These are phyloP conservation scores for Camelus dromedarius DNA, from an alignment of 2,113 vertebrate genomes.

Conservation along the genomic window DNA sequence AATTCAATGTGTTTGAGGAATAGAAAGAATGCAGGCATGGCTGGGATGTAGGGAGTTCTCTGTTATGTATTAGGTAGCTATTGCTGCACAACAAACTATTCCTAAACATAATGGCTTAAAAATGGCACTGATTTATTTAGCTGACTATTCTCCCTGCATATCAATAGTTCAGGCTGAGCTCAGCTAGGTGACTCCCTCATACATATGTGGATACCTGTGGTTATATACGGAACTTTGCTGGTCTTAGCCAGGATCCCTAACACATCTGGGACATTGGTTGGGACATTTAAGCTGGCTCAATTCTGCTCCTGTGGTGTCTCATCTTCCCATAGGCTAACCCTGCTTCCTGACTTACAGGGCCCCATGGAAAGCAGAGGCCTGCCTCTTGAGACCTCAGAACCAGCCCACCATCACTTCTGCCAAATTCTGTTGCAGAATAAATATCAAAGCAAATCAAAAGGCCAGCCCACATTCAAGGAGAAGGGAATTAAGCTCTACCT, in stretches of 20 bases:
- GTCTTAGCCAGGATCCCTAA: neutral
- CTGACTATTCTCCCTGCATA: neutral
- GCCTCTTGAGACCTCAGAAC: neutral
- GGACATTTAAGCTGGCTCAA: neutral
- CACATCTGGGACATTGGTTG: neutral
- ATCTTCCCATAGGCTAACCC: neutral
- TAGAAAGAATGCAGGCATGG: neutral
- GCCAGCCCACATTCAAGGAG: neutral
- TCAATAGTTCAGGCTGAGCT: neutral
- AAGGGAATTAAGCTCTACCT: neutral
- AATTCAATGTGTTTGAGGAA: neutral
- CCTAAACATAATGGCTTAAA: constrained; percentile 11
- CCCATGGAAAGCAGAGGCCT: neutral
- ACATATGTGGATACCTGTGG: neutral
- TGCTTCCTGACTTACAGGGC: neutral
- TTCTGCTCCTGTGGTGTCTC: neutral
- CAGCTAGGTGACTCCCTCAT: neutral
- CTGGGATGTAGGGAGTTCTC: neutral
- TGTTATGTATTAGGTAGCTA: neutral
- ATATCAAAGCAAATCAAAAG: neutral
- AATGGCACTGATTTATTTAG: neutral
- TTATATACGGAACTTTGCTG: neutral
- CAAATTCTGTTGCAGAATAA: neutral
- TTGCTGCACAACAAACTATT: neutral
- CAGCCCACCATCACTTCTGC: neutral